Evolutionary conservation across 2,113 vertebrate species (phyloP).

Genomic region (Brachionichthys hirsutus): DNA sequence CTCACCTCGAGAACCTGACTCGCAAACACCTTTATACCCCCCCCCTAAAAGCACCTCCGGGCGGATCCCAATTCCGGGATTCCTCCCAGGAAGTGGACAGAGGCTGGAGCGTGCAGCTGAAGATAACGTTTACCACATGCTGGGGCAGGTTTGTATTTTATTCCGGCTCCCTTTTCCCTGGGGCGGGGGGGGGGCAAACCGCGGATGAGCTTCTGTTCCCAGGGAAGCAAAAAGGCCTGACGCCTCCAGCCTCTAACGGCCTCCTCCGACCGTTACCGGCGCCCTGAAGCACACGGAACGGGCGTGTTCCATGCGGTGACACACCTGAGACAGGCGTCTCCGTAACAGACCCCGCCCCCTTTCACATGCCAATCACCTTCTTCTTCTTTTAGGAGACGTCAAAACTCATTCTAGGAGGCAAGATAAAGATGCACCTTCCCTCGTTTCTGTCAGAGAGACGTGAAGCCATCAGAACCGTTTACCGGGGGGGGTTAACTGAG

Average conservation of each 20-base stretch:
- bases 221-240: slow-evolving; percentile 50
- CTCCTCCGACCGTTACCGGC: no score
- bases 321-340: slow-evolving; percentile 46
- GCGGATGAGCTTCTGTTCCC: slow-evolving; percentile 59
- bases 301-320: slow-evolving; percentile 31
- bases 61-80: slow-evolving; percentile 12
- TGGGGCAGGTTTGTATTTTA: slow-evolving; percentile 67
- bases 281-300: no score
- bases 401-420: slow-evolving; percentile 59
- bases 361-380: slow-evolving; percentile 74
- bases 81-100: no score
- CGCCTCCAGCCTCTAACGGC: slow-evolving; percentile 55
- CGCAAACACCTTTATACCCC: slow-evolving; percentile 31
- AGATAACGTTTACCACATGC: slow-evolving; percentile 64
- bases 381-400: slow-evolving; percentile 60
- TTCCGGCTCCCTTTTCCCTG: slow-evolving; percentile 45
- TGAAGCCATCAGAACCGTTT: slow-evolving; percentile 64
- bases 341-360: slow-evolving; percentile 49
- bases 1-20: slow-evolving; percentile 48
- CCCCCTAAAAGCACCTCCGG: slow-evolving; percentile 18
- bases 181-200: slow-evolving; percentile 54
- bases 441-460: slow-evolving; percentile 66
- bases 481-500: slow-evolving; percentile 33
- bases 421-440: slow-evolving; percentile 58
- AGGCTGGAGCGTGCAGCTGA: neutral